A percentile compares a stretch with the other conserved stretches of the same genome.
Evolutionary conservation across 2,797 vertebrate genomes (phyloP).

Genomic region (Propithecus perrieri): DNA sequence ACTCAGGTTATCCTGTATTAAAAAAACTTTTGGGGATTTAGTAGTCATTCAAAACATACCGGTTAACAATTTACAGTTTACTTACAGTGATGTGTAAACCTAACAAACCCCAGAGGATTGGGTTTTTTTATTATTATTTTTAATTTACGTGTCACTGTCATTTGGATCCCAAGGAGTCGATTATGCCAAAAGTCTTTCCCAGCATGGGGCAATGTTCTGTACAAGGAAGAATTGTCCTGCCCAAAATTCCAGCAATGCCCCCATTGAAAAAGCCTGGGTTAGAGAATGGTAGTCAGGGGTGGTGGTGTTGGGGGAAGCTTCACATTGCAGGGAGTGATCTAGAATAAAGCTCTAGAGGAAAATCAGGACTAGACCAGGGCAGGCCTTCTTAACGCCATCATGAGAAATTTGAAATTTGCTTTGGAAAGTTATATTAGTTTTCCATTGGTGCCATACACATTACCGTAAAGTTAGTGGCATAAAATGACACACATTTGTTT

Average conservation of each 20-base stretch:
- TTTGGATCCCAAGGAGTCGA: not conserved
- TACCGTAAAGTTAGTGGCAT: not conserved
- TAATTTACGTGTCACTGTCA: not conserved
- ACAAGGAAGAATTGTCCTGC: not conserved
- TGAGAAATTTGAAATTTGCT: not conserved
- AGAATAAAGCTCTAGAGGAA: not conserved
- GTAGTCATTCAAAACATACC: not conserved
- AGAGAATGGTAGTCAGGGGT: not conserved
- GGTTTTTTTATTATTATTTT: too few species aligned
- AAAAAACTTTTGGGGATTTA: not conserved
- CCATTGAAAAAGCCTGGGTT: not conserved
- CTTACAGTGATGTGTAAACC: not conserved
- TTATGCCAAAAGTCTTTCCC: not conserved
- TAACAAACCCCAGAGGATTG: not conserved
- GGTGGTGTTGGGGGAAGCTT: too few species aligned
- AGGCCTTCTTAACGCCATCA: not conserved
- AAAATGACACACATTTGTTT: not conserved
- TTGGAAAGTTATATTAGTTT: not conserved
- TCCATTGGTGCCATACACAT: not conserved
- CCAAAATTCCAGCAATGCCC: not conserved
- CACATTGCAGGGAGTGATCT: fast-evolving
- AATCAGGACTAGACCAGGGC: not conserved
- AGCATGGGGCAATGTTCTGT: too few species aligned
- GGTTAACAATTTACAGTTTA: not conserved
- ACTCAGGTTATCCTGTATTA: not conserved